These are phyloP conservation scores for Caracal caracal DNA, from an alignment of 2,113 vertebrate species.

Conservation along the genomic window DNA sequence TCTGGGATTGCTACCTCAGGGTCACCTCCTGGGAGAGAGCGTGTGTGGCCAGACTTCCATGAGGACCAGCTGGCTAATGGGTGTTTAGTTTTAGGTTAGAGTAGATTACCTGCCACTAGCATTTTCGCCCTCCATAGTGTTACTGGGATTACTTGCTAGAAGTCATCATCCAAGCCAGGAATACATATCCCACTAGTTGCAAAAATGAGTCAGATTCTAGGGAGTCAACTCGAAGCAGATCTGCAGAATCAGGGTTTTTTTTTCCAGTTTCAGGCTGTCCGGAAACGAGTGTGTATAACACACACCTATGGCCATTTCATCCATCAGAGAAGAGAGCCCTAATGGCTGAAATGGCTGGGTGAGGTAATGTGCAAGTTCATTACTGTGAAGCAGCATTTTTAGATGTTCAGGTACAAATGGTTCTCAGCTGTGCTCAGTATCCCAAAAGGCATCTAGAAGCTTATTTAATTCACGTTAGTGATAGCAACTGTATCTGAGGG, in stretches of 20 bases:
- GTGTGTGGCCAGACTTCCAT: background rate
- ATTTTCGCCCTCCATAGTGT: background rate
- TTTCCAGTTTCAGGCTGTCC: background rate
- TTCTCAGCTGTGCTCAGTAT: background rate
- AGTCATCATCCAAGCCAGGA: background rate
- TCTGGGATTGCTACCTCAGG: background rate
- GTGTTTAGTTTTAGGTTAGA: background rate
- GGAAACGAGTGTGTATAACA: background rate
- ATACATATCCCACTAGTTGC: background rate
- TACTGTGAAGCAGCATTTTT: background rate
- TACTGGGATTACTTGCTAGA: background rate
- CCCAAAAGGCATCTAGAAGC: background rate
- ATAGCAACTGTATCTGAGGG: constrained; percentile 14
- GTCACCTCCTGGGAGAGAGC: background rate
- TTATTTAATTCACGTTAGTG: background rate
- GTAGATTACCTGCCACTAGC: background rate
- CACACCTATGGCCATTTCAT: background rate
- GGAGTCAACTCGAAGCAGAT: background rate
- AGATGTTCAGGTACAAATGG: background rate
- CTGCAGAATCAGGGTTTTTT: background rate
- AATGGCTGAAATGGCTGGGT: background rate
- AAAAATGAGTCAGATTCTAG: constrained; percentile 23
- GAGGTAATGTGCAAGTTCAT: background rate
- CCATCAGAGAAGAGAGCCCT: background rate
- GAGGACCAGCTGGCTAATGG: background rate